Conservation (phyloP, 2,888 invertebrate species). For the Electrophaes corylata region DNA sequence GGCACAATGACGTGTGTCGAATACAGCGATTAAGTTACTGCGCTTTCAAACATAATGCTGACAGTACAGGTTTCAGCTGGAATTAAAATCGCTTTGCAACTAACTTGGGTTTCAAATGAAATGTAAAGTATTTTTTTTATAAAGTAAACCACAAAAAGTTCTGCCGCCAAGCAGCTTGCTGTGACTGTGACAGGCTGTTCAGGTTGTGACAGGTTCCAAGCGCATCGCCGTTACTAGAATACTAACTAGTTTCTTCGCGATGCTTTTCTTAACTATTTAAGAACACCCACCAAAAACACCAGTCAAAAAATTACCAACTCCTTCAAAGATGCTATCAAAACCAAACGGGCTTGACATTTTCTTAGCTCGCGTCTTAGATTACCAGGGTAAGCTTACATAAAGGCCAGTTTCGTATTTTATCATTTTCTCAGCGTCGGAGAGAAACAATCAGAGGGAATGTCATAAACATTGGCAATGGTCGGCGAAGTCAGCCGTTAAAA, state of each 20-base stretch:
- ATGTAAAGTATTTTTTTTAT: too few relatives aligned
- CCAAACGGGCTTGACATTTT: background rate
- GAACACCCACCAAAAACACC: too few relatives aligned
- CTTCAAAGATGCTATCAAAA: too few relatives aligned
- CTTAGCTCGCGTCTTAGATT: background rate
- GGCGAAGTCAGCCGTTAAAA: conserved; percentile 33
- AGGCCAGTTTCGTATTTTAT: conserved; percentile 24
- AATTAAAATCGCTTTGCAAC: background rate
- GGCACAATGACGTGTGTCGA: conserved; percentile 51
- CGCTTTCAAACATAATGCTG: conserved; percentile 2
- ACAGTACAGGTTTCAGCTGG: background rate
- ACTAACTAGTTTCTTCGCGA: too few relatives aligned
- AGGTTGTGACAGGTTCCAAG: too few relatives aligned
- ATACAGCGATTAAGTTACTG: conserved; percentile 29
- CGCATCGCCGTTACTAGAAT: too few relatives aligned
- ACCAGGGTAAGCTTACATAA: conserved; percentile 14
- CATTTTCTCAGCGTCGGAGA: conserved; percentile 24
- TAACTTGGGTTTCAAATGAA: too few relatives aligned
- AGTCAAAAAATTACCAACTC: too few relatives aligned
- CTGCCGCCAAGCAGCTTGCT: too few relatives aligned
- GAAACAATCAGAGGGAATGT: conserved; percentile 37
- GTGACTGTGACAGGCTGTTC: too few relatives aligned
- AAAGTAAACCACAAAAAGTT: too few relatives aligned
- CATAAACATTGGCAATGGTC: conserved; percentile 35
- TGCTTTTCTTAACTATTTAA: too few relatives aligned